Conservation (phyloP, 2,113 vertebrate species). For the Hydrolagus affinis region DNA sequence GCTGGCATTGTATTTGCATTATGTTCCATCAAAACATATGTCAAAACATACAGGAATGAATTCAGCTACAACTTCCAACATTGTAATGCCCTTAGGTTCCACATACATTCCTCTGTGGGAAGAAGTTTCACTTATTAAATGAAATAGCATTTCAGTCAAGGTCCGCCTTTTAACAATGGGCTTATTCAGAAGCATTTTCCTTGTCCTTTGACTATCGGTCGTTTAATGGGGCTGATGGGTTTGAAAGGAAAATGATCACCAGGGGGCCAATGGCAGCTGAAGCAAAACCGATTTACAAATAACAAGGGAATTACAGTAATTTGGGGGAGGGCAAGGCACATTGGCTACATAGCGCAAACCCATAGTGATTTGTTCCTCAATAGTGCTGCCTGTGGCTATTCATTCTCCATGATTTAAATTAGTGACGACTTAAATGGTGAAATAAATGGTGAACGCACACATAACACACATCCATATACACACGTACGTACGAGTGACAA, state of each 20-base stretch:
- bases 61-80: not conserved
- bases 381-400: not conserved
- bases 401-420: not conserved
- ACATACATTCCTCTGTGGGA: not conserved
- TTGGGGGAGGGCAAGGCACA: not conserved
- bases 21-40: not conserved
- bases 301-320: conserved; percentile 6
- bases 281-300: conserved; percentile 1
- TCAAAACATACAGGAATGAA: not conserved
- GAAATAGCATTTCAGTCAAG: not conserved
- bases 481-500: too few species aligned
- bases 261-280: not conserved
- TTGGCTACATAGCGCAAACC: not conserved
- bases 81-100: too few species aligned
- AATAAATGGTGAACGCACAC: too few species aligned
- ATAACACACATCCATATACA: too few species aligned
- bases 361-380: not conserved
- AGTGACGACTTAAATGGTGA: not conserved
- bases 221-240: not conserved
- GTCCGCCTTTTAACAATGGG: not conserved
- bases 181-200: not conserved
- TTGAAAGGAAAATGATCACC: conserved; percentile 6
- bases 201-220: conserved; percentile 3
- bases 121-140: not conserved
- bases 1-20: not conserved